Evolutionary conservation across 2,888 invertebrate genomes (phyloP).

Genomic region (Uropetala carovei): DNA sequence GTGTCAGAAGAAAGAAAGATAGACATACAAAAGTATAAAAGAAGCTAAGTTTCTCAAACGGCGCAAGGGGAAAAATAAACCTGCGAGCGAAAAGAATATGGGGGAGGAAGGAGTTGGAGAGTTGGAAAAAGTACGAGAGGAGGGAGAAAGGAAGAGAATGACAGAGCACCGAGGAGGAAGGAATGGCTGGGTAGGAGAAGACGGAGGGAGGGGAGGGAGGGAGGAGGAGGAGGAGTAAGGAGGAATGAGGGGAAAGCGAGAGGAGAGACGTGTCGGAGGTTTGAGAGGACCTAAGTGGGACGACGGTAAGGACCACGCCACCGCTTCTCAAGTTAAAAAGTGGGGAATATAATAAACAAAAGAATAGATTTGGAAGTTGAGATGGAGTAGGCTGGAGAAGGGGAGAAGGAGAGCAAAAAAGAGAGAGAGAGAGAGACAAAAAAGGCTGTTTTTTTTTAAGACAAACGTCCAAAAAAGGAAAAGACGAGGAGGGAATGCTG

Average conservation of each 20-base stretch:
- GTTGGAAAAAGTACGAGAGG: background rate
- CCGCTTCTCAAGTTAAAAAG: background rate
- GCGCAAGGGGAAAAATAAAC: no score
- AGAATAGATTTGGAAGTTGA: background rate
- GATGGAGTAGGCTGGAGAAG: background rate
- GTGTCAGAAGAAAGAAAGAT: background rate
- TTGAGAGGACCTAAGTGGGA: background rate
- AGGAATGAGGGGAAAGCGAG: background rate
- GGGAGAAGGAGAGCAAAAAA: background rate
- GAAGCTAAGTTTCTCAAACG: background rate
- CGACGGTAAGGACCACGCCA: background rate
- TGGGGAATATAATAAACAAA: background rate
- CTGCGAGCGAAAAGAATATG: no score
- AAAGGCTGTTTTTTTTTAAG: background rate
- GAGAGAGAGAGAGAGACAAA: background rate
- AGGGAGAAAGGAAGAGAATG: background rate
- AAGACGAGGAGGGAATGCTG: conserved; percentile 48
- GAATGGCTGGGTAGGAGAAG: background rate
- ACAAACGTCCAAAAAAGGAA: conserved; percentile 1
- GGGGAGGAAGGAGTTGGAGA: background rate
- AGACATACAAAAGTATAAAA: background rate
- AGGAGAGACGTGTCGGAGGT: background rate
- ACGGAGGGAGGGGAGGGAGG: background rate
- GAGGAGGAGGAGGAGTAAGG: background rate
- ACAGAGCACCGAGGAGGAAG: no score